These are phyloP conservation scores for Urocyon cinereoargenteus DNA, from an alignment of 2,797 vertebrate genomes.

Conservation along the genomic window DNA sequence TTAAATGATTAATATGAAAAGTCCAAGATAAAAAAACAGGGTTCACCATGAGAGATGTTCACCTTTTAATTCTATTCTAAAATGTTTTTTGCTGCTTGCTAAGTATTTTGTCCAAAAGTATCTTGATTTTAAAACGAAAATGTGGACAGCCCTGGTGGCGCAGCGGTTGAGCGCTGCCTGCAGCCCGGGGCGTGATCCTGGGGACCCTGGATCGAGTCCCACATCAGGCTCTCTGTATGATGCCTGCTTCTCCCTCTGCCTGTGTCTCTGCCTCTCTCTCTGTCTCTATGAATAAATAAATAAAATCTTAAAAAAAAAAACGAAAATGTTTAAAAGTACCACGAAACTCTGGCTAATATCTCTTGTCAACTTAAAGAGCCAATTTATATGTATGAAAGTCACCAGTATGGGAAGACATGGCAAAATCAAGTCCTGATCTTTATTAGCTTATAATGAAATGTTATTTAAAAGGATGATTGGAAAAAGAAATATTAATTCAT, in stretches of 20 bases:
- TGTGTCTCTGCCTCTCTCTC: too few relatives aligned
- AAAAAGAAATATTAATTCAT: slow-evolving; percentile 3
- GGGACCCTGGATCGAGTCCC: too few relatives aligned
- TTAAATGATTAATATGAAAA: not conserved
- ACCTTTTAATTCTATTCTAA: not conserved
- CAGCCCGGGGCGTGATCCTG: too few relatives aligned
- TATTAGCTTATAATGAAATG: not conserved
- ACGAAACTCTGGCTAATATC: not conserved
- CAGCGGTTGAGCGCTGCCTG: too few relatives aligned
- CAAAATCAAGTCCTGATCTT: not conserved
- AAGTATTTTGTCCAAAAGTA: not conserved
- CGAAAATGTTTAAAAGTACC: not conserved
- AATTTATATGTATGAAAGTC: not conserved
- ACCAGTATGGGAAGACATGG: not conserved
- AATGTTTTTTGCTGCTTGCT: not conserved
- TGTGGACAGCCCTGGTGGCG: too few relatives aligned
- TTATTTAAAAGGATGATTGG: not conserved
- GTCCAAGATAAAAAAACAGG: not conserved
- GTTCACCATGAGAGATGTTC: not conserved
- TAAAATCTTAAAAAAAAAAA: too few relatives aligned
- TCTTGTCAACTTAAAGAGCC: not conserved
- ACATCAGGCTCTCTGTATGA: too few relatives aligned
- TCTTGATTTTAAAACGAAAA: not conserved
- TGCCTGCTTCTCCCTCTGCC: too few relatives aligned
- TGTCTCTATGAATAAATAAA: too few relatives aligned